A percentile compares a stretch with the other conserved stretches of the same genome.
Evolutionary conservation across 1,140 invertebrate genomes (phyloP).

Genomic region (Atta texana): DNA sequence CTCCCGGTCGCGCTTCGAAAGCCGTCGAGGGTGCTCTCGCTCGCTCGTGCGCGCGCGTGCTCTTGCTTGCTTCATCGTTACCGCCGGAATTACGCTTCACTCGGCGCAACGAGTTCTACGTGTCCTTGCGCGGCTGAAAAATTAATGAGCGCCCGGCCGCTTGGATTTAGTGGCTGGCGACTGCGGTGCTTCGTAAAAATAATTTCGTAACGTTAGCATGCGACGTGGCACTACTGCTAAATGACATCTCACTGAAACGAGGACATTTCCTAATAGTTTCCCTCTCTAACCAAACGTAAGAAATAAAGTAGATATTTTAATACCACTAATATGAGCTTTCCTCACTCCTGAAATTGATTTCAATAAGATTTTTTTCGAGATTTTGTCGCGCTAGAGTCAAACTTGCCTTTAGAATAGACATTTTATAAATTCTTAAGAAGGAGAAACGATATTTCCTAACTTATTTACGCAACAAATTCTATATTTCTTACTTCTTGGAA

Average conservation of each 20-base stretch:
- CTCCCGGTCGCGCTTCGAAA: constrained; percentile 82
- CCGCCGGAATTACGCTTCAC: constrained; percentile 52
- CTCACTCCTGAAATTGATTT: background rate
- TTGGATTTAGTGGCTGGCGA: constrained; percentile 60
- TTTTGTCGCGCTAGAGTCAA: background rate
- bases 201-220: constrained; percentile 54
- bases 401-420: background rate
- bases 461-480: background rate
- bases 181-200: constrained; percentile 57
- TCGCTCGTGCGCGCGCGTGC: background rate
- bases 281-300: constrained; percentile 14
- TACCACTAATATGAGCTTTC: background rate
- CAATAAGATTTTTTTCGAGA: background rate
- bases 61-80: constrained; percentile 42
- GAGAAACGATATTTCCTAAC: background rate
- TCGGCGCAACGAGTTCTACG: constrained; percentile 60
- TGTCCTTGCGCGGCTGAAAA: constrained; percentile 53
- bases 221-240: constrained; percentile 39
- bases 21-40: constrained; percentile 64
- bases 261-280: constrained; percentile 38
- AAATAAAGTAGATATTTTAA: constrained; percentile 3
- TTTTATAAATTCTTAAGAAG: background rate
- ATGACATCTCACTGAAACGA: constrained; percentile 43
- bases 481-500: background rate
- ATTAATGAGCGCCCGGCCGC: constrained; percentile 59